Evolutionary conservation across 2,113 vertebrate genomes (phyloP), one percentile per base, ranked within the genome.

Genomic region (Hucho hucho): DNA sequence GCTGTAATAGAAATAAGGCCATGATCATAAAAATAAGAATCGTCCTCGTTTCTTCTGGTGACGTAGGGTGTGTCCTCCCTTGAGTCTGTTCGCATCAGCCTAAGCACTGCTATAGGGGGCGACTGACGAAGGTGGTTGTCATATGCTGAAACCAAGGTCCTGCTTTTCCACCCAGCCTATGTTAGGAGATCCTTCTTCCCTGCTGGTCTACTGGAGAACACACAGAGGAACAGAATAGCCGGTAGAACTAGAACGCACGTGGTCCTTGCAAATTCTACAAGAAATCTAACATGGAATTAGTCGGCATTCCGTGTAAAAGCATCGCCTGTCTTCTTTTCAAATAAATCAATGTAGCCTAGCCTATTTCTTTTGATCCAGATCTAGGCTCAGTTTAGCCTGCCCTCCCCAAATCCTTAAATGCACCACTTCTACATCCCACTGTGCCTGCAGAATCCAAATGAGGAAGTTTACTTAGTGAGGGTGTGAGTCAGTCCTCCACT

Each of bases 171-270:
- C 73, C 37, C 76, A 43, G 75, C 32, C 37, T 20, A 75, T 81
- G 72, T 84, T 29, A 74, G 67, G n/a, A 22, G 7, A 68, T 71
- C 53, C 77, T 75, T 79, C 71, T 80, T 59, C 75, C 71, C 47
- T 28, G 1, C 63, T 78, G 73, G 59, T 11, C 72, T 70, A 73
- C 75, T 64, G 24, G 66, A 47, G 28, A 63, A 26, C 25, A 29
- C 63, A 28, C 63, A 0, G 49, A 53, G 24, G 24, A 65, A 6
- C 24, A 28, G n/a, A 61, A 22, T 24, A 3, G n/a, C 9, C 0
- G 9, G 37, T 43, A 11, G 9, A 53, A 5, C 16, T 53, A 14
- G 14, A 49, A 49, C 47, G 1, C 2, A 49, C 47, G 2, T 49
- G 13, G 46, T 47, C 46, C 56, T n/a, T 4, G 18, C 20, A n/a